A percentile compares a stretch with the other conserved stretches of the same genome.
Evolutionary conservation across 2,797 vertebrate genomes (phyloP).

Genomic region (Pipistrellus nathusii): DNA sequence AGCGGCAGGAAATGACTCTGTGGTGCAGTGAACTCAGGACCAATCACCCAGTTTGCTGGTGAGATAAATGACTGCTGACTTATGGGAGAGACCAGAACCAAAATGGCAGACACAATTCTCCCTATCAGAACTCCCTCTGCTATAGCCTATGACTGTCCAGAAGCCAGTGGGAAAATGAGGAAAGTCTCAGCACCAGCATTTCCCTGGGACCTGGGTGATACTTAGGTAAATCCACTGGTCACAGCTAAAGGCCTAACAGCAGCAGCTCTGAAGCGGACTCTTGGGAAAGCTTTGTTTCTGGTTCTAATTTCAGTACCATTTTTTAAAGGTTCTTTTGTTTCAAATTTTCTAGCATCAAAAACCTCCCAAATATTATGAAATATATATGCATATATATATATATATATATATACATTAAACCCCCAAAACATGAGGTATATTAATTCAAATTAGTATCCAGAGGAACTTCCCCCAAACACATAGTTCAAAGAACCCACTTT

Average conservation of each 20-base stretch:
- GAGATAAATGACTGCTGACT: neutral
- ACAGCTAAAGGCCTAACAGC: neutral
- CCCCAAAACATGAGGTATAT: conserved; percentile 87
- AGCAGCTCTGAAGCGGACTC: neutral
- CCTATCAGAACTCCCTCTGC: neutral
- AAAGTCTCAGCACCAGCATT: neutral
- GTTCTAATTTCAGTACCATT: conserved; percentile 51
- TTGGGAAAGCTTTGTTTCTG: neutral
- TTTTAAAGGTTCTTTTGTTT: conserved; percentile 52
- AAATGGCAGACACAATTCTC: neutral
- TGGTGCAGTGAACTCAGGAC: neutral
- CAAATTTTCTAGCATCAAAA: conserved; percentile 46
- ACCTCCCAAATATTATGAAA: conserved; percentile 66
- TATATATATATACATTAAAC: conserved; percentile 82
- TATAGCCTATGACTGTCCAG: neutral
- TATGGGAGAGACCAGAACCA: too few species aligned
- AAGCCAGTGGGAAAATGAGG: neutral
- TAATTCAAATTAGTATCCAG: conserved; percentile 79
- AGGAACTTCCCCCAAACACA: conserved; percentile 82
- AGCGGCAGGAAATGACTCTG: neutral
- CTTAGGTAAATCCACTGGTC: neutral
- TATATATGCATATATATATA: conserved; percentile 80
- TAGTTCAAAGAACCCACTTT: conserved; percentile 85
- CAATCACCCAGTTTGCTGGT: conserved; percentile 25
- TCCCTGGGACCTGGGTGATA: neutral